Base-by-base conservation (phyloP, 2,888 invertebrate genomes). In the Apoda limacodes region DNA sequence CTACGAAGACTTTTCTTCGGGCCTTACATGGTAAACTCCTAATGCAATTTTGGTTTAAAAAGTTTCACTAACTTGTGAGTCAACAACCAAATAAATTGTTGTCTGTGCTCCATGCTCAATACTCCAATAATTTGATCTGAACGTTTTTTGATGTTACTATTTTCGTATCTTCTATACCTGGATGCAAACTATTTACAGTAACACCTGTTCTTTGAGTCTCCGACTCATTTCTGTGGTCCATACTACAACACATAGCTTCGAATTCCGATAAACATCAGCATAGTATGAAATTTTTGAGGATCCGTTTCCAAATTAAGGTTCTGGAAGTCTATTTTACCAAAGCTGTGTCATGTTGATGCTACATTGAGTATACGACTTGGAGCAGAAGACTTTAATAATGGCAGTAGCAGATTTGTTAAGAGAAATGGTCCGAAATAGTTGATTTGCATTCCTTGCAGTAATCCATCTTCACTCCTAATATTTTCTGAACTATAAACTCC, bases 351-450 rank as follows among this genome's bases (percentile, higher is more conserved):
- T 3, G 64, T 45, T 28, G 82, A 82, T 1, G 84, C 67, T 5
- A 85, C 65, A 46, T 81, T 83, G 6, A 85, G 48, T 25, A 85
- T 75, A 43, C 84, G 66, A 22, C 83, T 75, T 5, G 67, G 70
- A 5, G 55, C 56, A 1, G 65, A 63, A 6, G 35, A 24, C 58
- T 80, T 76, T 2, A 70, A 39, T 36, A 65, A 46, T 45, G 83
- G 83, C 24, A 82, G 43, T 3, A 89, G 65, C 7, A 89, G 63
- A 47, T 82, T 82, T 1, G 87, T 88, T 21, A 89, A 61, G 9
- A 89, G 67, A 54, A 89, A 89, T 2, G 85, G 86, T 5, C 87
- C 88, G 45, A 87, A 84, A 52, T 88, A 82, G 30, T 68, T 68
- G 1, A 49, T 74, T 39, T 87, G 87, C 72, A 86, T 83, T 4